These are phyloP conservation scores for Cyanistes caeruleus DNA, from an alignment of 2,113 vertebrate species.

Conservation along the genomic window DNA sequence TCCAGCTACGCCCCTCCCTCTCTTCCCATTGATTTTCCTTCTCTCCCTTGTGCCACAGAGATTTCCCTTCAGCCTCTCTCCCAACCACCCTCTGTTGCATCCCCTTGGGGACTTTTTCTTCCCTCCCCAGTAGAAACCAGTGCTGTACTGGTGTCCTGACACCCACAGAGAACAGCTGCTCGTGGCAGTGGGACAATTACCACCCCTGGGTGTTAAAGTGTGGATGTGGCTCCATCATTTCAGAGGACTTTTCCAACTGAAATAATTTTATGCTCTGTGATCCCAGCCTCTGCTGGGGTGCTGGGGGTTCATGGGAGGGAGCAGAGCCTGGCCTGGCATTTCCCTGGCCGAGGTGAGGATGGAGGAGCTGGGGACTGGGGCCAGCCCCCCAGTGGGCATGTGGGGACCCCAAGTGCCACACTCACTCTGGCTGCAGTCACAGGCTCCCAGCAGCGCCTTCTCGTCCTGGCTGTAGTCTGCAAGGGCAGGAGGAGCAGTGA, in stretches of 20 bases:
- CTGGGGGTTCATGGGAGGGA: background rate
- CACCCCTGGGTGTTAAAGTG: background rate
- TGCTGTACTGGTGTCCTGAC: background rate
- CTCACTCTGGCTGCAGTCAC: conserved; percentile 92
- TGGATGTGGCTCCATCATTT: background rate
- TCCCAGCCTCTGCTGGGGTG: background rate
- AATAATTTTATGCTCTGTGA: accelerated
- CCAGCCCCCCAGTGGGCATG: accelerated
- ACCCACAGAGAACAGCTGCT: accelerated
- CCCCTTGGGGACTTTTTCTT: background rate
- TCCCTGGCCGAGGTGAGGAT: background rate
- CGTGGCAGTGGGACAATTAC: too few relatives aligned
- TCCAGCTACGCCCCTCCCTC: too few relatives aligned
- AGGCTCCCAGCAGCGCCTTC: conserved; percentile 90
- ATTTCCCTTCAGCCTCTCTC: background rate
- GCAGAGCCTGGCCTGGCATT: background rate
- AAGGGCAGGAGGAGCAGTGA: background rate
- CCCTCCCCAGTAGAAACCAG: background rate
- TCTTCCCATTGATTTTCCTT: background rate
- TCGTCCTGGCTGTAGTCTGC: conserved; percentile 96
- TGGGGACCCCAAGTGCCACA: accelerated
- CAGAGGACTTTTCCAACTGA: background rate
- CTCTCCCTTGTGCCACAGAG: background rate
- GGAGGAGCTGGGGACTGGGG: background rate
- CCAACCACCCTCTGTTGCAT: background rate